phyloP scores from a whole-genome alignment of 2,888 invertebrate genomes.

The Pollenia amentaria region DNA sequence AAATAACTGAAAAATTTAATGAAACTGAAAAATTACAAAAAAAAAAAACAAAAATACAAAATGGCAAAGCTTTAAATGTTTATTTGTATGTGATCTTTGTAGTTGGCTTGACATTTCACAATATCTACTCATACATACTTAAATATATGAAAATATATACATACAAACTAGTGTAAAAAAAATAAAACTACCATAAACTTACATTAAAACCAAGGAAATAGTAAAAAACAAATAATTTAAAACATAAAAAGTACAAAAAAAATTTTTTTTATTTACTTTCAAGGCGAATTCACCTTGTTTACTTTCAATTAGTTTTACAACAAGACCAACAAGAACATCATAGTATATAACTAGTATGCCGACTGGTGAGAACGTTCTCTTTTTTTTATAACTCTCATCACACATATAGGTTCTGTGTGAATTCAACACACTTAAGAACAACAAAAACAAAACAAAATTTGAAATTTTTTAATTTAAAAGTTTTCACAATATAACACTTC shows the following conservation, averaged over 20 bases:
- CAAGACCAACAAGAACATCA: conserved; percentile 24
- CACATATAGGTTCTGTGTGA: too few species aligned
- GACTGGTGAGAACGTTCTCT: too few species aligned
- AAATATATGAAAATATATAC: conserved; percentile 27
- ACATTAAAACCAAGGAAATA: conserved; percentile 24
- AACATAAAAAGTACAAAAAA: conserved; percentile 48
- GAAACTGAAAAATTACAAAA: not conserved
- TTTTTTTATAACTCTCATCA: too few species aligned
- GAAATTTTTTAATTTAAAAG: too few species aligned
- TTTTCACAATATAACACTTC: too few species aligned
- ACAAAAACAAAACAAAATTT: too few species aligned
- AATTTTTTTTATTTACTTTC: not conserved
- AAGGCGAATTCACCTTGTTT: conserved; percentile 1
- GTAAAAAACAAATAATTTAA: conserved; percentile 38
- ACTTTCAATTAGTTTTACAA: not conserved
- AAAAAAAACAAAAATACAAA: conserved; percentile 43
- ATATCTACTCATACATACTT: not conserved
- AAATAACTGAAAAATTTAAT: conserved; percentile 24
- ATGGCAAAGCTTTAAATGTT: conserved; percentile 74
- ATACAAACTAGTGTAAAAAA: conserved; percentile 42
- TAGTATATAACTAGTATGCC: too few species aligned
- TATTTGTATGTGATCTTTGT: conserved; percentile 71
- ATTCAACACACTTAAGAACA: too few species aligned
- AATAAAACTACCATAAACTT: conserved; percentile 31
- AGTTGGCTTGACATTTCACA: conserved; percentile 72